Evolutionary conservation across 2,888 invertebrate genomes (phyloP).

Genomic region (Microctonus hyperodae): DNA sequence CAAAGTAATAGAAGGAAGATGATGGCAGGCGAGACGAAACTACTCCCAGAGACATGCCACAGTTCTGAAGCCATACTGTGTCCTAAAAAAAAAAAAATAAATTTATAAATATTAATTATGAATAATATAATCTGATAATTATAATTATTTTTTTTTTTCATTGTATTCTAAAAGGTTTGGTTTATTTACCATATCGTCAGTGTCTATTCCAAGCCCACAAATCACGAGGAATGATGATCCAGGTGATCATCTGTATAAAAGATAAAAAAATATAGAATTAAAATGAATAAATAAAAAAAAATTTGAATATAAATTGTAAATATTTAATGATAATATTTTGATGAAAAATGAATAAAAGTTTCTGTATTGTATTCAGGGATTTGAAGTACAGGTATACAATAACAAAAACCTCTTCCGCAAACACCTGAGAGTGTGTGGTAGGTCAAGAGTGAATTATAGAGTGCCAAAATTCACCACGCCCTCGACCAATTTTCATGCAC

Average conservation of each 20-base stretch:
- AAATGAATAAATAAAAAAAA: not conserved
- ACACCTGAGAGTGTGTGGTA: conserved; percentile 32
- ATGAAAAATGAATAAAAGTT: not conserved
- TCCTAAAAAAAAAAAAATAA: conserved; percentile 66
- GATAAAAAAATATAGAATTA: not conserved
- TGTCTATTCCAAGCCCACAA: conserved; percentile 69
- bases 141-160: conserved; percentile 14
- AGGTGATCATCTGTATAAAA: conserved; percentile 66
- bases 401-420: conserved; percentile 21
- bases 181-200: conserved; percentile 79
- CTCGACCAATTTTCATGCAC: conserved; percentile 30
- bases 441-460: conserved; percentile 36
- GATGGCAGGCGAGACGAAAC: conserved; percentile 75
- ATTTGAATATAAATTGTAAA: not conserved
- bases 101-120: not conserved
- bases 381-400: not conserved
- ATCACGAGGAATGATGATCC: conserved; percentile 62
- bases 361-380: not conserved
- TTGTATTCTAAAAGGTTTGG: not conserved
- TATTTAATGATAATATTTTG: not conserved
- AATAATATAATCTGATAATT: not conserved
- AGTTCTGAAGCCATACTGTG: conserved; percentile 86
- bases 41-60: conserved; percentile 83
- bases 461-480: conserved; percentile 40
- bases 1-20: conserved; percentile 77